Percentiles rank a stretch among this genome's conserved stretches.
phyloP scores from a whole-genome alignment of 2,113 vertebrate genomes.

The Neomonachus schauinslandi region DNA sequence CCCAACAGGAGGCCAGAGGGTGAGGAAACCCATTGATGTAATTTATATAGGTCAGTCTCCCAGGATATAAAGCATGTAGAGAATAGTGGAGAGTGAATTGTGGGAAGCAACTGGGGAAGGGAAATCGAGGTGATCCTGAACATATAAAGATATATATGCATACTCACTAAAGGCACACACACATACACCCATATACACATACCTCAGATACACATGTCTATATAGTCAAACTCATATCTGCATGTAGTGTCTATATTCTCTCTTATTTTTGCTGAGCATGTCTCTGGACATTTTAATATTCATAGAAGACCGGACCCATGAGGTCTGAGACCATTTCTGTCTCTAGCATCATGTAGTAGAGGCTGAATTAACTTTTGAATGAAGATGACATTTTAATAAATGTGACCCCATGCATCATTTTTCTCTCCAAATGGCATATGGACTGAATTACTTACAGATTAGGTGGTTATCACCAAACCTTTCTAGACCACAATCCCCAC shows the following conservation, averaged over 20 bases:
- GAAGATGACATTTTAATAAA: slow-evolving; percentile 42
- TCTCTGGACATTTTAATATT: slow-evolving; percentile 17
- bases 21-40: background rate
- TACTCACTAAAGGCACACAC: background rate
- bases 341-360: background rate
- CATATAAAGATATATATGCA: background rate
- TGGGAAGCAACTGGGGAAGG: background rate
- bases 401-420: background rate
- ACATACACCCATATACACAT: background rate
- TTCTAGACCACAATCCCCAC: background rate
- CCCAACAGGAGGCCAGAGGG: background rate
- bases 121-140: background rate
- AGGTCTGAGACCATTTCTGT: slow-evolving; percentile 25
- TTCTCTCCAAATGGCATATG: slow-evolving; percentile 20
- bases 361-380: slow-evolving; percentile 35
- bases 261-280: background rate
- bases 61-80: background rate
- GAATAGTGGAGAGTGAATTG: background rate
- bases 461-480: slow-evolving; percentile 16
- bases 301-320: background rate
- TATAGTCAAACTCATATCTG: background rate
- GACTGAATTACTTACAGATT: slow-evolving; percentile 42
- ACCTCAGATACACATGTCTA: background rate
- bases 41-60: background rate
- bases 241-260: background rate